Conservation (phyloP, 2,888 invertebrate species). For the Hydraecia micacea region DNA sequence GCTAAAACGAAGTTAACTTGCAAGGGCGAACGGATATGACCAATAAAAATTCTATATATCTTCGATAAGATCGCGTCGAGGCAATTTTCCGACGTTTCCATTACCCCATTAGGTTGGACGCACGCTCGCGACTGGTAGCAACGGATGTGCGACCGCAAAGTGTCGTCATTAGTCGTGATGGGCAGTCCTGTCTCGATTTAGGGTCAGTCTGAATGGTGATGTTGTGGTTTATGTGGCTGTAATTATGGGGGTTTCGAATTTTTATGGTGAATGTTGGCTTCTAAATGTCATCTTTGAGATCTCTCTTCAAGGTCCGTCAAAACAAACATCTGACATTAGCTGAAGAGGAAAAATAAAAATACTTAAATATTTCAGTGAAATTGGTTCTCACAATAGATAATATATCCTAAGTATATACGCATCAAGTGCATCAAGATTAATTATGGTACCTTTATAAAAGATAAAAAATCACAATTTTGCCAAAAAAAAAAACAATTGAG, state of each 20-base stretch:
- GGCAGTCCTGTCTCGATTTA: constrained; percentile 39
- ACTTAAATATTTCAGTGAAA: background rate
- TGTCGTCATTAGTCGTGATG: constrained; percentile 54
- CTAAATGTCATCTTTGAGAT: constrained; percentile 4
- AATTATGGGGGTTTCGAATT: constrained; percentile 19
- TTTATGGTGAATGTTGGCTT: constrained; percentile 23
- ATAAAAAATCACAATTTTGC: too few relatives aligned
- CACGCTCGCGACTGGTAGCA: constrained; percentile 39
- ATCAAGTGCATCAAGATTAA: too few relatives aligned
- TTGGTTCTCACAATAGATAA: too few relatives aligned
- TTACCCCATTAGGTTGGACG: constrained; percentile 53
- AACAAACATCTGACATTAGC: background rate
- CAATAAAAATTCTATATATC: constrained; percentile 62
- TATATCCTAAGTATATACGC: too few relatives aligned
- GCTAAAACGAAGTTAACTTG: constrained; percentile 48
- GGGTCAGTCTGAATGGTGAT: constrained; percentile 39
- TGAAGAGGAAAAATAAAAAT: background rate
- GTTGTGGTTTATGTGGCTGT: constrained; percentile 45
- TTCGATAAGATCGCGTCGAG: constrained; percentile 48
- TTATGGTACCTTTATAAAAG: too few relatives aligned
- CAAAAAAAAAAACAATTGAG: background rate
- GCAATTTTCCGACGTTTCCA: constrained; percentile 66
- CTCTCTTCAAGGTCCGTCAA: background rate
- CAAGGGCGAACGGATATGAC: constrained; percentile 46
- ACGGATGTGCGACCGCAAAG: constrained; percentile 58